A percentile compares a stretch with the other conserved stretches of the same genome.
Conservation (phyloP, 2,113 vertebrate species). For the Edolisoma coerulescens region DNA sequence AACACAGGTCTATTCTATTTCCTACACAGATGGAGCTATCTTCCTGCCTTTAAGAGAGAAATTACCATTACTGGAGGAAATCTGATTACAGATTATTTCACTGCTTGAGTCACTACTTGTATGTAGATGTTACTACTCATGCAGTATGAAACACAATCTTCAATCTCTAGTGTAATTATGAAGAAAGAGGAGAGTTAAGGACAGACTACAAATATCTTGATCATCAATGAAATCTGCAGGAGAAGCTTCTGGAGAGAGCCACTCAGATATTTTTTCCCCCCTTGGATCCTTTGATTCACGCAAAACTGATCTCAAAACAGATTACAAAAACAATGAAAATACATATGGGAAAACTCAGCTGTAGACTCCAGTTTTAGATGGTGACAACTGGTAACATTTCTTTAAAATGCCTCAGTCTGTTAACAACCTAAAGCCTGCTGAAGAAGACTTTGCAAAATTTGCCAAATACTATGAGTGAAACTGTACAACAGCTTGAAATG, state of each 20-base stretch:
- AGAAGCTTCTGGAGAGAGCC: conserved; percentile 20
- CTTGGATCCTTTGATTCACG: background rate
- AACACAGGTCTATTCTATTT: background rate
- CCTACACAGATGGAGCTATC: background rate
- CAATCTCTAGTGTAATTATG: background rate
- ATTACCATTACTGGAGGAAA: background rate
- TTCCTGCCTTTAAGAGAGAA: background rate
- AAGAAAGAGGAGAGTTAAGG: conserved; percentile 22
- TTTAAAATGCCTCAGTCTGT: background rate
- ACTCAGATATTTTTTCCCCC: background rate
- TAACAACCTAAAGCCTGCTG: background rate
- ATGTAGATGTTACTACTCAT: background rate
- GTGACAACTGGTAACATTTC: conserved; percentile 2
- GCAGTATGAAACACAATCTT: background rate
- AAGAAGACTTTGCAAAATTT: background rate
- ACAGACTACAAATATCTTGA: conserved; percentile 34
- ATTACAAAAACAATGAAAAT: conserved; percentile 47
- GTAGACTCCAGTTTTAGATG: background rate
- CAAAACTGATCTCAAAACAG: conserved; percentile 23
- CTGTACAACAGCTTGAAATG: background rate
- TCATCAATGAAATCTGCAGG: conserved; percentile 29
- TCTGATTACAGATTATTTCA: background rate
- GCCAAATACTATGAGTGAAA: background rate
- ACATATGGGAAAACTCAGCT: conserved; percentile 7
- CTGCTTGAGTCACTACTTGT: background rate